Conservation (phyloP, 2,888 invertebrate genomes). For the Proisotoma minuta region DNA sequence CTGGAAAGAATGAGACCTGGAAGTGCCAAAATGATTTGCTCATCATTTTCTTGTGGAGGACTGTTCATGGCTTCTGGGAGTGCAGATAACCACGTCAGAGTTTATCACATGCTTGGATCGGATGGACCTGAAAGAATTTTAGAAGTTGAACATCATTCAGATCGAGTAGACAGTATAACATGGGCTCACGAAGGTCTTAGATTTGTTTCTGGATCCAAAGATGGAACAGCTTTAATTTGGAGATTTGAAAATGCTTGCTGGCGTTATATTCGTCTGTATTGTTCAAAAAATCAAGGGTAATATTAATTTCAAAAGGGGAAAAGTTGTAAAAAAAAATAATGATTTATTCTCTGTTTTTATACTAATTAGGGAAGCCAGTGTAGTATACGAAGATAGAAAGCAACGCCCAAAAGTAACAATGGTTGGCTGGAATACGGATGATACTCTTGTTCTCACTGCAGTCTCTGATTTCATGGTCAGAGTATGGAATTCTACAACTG, state of each 20-base stretch:
- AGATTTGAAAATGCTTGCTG: slow-evolving; percentile 84
- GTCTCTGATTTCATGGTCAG: slow-evolving; percentile 77
- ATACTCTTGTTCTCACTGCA: slow-evolving; percentile 81
- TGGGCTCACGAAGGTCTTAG: slow-evolving; percentile 84
- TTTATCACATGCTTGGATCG: slow-evolving; percentile 75
- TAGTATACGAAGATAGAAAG: slow-evolving; percentile 40
- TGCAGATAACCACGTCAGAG: slow-evolving; percentile 83
- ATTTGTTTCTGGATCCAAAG: slow-evolving; percentile 92
- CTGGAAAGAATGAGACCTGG: slow-evolving; percentile 89
- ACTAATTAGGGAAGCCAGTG: slow-evolving; percentile 40
- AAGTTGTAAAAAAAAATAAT: background rate
- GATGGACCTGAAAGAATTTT: slow-evolving; percentile 71
- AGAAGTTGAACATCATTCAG: slow-evolving; percentile 75
- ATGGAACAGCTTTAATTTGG: slow-evolving; percentile 93
- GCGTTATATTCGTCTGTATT: slow-evolving; percentile 70
- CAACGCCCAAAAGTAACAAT: slow-evolving; percentile 73
- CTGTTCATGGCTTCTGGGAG: slow-evolving; percentile 89
- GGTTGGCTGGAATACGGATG: slow-evolving; percentile 92
- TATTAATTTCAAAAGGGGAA: background rate
- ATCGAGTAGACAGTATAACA: slow-evolving; percentile 91
- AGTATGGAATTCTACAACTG: slow-evolving; percentile 68
- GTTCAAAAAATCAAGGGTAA: slow-evolving; percentile 54
- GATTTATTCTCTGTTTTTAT: slow-evolving; percentile 6
- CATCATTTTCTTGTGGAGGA: slow-evolving; percentile 82
- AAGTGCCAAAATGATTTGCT: slow-evolving; percentile 92